Evolutionary conservation across 2,888 invertebrate species (phyloP).

Genomic region (Tuberolachnus salignus): DNA sequence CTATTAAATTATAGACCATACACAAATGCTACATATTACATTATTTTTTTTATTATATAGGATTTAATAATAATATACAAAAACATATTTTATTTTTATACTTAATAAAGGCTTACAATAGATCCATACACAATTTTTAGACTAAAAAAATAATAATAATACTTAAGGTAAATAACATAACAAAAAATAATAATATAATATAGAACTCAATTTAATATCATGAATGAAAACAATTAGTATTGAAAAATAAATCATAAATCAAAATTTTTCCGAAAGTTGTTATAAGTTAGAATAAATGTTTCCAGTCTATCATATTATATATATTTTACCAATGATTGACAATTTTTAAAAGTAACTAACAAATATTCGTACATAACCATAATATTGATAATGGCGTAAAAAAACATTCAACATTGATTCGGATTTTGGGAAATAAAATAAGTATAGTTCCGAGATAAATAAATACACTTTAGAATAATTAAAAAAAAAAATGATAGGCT

Average conservation of each 20-base stretch:
- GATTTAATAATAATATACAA: slow-evolving; percentile 51
- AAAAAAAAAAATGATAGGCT: slow-evolving; percentile 26
- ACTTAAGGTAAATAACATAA: slow-evolving; percentile 48
- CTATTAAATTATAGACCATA: too few relatives aligned
- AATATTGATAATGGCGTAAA: slow-evolving; percentile 40
- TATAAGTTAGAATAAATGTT: slow-evolving; percentile 48
- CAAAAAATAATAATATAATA: slow-evolving; percentile 43
- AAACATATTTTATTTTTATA: slow-evolving; percentile 42
- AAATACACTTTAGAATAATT: slow-evolving; percentile 48
- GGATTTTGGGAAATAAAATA: slow-evolving; percentile 50
- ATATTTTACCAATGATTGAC: slow-evolving; percentile 22
- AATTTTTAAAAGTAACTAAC: slow-evolving; percentile 46
- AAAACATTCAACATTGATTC: slow-evolving; percentile 31
- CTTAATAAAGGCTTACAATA: slow-evolving; percentile 15
- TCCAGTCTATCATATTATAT: slow-evolving; percentile 23
- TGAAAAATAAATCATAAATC: slow-evolving; percentile 42
- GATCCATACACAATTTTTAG: slow-evolving; percentile 40
- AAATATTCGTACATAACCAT: slow-evolving; percentile 10
- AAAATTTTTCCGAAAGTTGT: slow-evolving; percentile 42
- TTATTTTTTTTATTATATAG: slow-evolving; percentile 43
- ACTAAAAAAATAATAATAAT: slow-evolving; percentile 32
- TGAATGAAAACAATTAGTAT: slow-evolving; percentile 40
- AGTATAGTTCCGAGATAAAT: slow-evolving; percentile 43
- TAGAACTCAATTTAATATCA: slow-evolving; percentile 53
- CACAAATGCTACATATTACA: background rate